These are phyloP conservation scores for Drosophila mayaguana DNA, from an alignment of 2,888 invertebrate species.

Conservation along the genomic window DNA sequence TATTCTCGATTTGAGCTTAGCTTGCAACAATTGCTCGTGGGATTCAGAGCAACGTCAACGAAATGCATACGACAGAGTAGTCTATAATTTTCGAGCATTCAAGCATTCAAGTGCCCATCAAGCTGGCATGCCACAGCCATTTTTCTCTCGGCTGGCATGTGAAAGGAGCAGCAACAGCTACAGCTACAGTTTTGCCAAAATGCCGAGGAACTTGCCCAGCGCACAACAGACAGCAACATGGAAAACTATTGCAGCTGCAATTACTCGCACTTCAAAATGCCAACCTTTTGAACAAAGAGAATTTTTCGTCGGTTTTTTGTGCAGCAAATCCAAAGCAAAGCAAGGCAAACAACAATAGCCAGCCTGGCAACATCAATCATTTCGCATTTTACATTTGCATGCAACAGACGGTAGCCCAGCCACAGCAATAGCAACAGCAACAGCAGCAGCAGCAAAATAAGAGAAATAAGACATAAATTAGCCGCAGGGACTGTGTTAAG, in stretches of 20 bases:
- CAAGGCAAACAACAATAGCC: conserved; percentile 43
- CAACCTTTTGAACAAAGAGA: conserved; percentile 78
- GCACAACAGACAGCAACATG: conserved; percentile 55
- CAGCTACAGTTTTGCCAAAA: conserved; percentile 64
- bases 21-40: conserved; percentile 40
- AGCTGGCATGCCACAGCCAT: conserved; percentile 61
- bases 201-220: conserved; percentile 60
- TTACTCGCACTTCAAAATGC: conserved; percentile 80
- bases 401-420: conserved; percentile 47
- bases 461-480: conserved; percentile 68
- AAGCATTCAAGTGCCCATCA: conserved; percentile 76
- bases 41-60: conserved; percentile 70
- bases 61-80: conserved; percentile 60
- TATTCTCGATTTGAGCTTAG: conserved; percentile 26
- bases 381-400: conserved; percentile 64
- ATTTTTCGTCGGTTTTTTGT: conserved; percentile 62
- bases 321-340: conserved; percentile 24
- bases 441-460: conserved; percentile 20
- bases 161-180: conserved; percentile 63
- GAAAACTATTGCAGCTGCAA: conserved; percentile 80
- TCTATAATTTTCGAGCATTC: conserved; percentile 72
- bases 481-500: conserved; percentile 65
- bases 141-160: conserved; percentile 69
- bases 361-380: conserved; percentile 78
- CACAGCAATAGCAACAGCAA: conserved; percentile 21